Evolutionary conservation across 2,797 vertebrate genomes (phyloP).

Genomic region (Atherinosoma microstoma): DNA sequence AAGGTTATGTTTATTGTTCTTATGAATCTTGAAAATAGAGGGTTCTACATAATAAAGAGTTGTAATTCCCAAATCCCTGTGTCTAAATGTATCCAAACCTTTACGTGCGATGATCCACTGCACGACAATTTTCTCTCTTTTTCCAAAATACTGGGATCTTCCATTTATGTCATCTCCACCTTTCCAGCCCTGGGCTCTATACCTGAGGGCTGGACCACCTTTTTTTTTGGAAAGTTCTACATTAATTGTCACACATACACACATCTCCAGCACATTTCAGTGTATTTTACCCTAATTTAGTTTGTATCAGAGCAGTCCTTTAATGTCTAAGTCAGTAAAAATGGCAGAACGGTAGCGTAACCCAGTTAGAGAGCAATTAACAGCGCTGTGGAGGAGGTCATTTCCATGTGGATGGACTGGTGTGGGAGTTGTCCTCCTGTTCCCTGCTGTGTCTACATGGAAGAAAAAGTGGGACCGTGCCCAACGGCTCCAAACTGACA

Average conservation of each 20-base stretch:
- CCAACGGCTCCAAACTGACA: slow-evolving; percentile 59
- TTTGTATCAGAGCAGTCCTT: slow-evolving; percentile 30
- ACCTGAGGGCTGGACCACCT: not conserved
- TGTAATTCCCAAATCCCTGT: too few relatives aligned
- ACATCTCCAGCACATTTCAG: not conserved
- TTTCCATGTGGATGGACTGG: slow-evolving; percentile 69
- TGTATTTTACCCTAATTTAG: not conserved
- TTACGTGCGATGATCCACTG: too few relatives aligned
- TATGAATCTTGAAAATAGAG: not conserved
- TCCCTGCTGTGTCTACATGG: slow-evolving; percentile 58
- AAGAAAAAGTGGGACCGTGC: slow-evolving; percentile 47
- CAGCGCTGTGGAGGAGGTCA: slow-evolving; percentile 38
- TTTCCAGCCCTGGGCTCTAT: not conserved
- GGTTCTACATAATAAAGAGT: not conserved
- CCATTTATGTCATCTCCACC: not conserved
- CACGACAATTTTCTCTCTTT: not conserved
- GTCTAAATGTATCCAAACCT: too few relatives aligned
- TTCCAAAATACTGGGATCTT: not conserved
- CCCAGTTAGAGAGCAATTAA: slow-evolving; percentile 58
- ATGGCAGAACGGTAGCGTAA: slow-evolving; percentile 29
- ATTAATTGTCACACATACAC: not conserved
- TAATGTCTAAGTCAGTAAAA: slow-evolving; percentile 30
- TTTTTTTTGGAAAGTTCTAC: not conserved
- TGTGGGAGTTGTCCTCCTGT: slow-evolving; percentile 56
- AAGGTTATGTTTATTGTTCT: not conserved